These are phyloP conservation scores for Tinea semifulvella DNA, from an alignment of 2,888 invertebrate genomes.

Conservation along the genomic window DNA sequence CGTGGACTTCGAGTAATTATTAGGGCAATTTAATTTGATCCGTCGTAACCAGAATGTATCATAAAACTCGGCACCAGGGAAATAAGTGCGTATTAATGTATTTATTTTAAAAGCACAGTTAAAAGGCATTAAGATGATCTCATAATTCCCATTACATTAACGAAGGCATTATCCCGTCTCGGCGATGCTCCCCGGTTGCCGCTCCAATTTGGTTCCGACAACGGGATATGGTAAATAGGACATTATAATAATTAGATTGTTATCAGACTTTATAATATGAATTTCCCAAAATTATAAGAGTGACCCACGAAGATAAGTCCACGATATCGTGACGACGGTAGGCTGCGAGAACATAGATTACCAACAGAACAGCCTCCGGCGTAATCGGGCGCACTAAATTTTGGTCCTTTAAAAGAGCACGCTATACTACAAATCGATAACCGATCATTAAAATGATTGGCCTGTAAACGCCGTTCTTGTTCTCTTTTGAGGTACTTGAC, in stretches of 20 bases:
- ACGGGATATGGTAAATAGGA: conserved; percentile 64
- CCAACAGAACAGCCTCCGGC: conserved; percentile 40
- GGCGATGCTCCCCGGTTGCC: conserved; percentile 30
- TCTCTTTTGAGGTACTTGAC: conserved; percentile 45
- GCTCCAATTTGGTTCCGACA: conserved; percentile 49
- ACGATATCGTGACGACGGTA: conserved; percentile 58
- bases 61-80: conserved; percentile 27
- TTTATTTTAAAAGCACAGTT: conserved; percentile 60
- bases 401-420: conserved; percentile 57
- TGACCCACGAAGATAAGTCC: conserved; percentile 53
- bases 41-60: conserved; percentile 15
- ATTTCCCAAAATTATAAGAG: conserved; percentile 62
- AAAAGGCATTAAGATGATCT: conserved; percentile 51
- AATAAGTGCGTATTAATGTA: conserved; percentile 38
- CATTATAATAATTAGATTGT: conserved; percentile 66
- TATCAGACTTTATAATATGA: conserved; percentile 64
- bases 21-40: neutral
- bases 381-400: conserved; percentile 52
- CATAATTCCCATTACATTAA: conserved; percentile 57
- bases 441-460: conserved; percentile 64
- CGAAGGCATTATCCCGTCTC: conserved; percentile 51
- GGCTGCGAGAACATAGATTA: conserved; percentile 45
- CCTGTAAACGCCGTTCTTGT: conserved; percentile 51
- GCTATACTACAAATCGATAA: conserved; percentile 60
- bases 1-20: neutral